Conservation (phyloP, 2,797 vertebrate genomes). For the Manis pentadactyla region DNA sequence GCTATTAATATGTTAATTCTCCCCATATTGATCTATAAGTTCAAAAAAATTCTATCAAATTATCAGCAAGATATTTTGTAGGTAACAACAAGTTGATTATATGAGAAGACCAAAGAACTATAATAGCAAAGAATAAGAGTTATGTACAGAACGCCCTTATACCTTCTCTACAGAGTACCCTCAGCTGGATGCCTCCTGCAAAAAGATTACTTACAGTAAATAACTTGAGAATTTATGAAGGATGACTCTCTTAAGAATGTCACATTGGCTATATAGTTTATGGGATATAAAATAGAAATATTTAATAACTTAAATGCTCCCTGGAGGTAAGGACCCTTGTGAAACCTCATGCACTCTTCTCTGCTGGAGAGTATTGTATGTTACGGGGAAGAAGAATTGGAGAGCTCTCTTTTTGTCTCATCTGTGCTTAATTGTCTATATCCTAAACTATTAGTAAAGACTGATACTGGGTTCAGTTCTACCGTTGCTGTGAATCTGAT, state of each 20-base stretch:
- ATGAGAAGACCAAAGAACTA: not conserved
- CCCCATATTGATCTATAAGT: not conserved
- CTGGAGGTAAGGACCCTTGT: not conserved
- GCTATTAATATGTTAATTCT: not conserved
- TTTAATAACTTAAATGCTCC: not conserved
- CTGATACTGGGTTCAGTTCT: not conserved
- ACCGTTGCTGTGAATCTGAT: not conserved
- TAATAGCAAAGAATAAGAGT: not conserved
- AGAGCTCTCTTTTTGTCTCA: not conserved
- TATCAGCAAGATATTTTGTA: not conserved
- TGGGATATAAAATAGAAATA: not conserved
- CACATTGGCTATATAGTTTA: not conserved
- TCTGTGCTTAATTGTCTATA: not conserved
- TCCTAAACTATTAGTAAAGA: not conserved
- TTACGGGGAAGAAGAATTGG: not conserved
- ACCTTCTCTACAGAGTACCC: not conserved
- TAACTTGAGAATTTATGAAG: not conserved
- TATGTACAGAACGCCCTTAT: not conserved
- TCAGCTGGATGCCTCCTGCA: not conserved
- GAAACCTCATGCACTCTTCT: not conserved
- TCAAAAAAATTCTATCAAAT: not conserved
- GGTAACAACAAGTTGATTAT: not conserved
- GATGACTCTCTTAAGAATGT: not conserved
- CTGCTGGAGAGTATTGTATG: not conserved
- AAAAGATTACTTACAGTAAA: not conserved